phyloP scores from a whole-genome alignment of 2,113 vertebrate genomes.

The Piaya cayana region DNA sequence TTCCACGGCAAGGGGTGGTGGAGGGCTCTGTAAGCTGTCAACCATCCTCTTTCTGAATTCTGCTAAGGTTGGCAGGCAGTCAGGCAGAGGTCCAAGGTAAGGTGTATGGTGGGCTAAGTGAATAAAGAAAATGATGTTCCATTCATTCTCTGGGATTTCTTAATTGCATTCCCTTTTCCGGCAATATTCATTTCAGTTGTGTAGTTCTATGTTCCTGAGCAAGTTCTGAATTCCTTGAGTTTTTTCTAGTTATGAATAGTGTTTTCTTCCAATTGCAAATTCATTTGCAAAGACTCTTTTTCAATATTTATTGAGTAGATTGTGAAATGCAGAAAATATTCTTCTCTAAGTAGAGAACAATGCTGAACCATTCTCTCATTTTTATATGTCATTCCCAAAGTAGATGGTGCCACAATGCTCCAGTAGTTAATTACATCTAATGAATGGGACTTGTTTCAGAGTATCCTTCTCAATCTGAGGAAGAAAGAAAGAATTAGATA shows the following conservation, averaged over 20 bases:
- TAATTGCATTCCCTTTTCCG: not conserved
- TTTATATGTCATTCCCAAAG: not conserved
- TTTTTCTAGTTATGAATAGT: not conserved
- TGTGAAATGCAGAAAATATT: not conserved
- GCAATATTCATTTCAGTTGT: not conserved
- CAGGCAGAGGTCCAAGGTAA: constrained; percentile 11
- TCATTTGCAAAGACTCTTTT: not conserved
- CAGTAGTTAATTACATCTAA: not conserved
- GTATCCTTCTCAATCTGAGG: not conserved
- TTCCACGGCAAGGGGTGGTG: not conserved
- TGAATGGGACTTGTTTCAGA: not conserved
- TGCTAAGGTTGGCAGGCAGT: not conserved
- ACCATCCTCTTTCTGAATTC: not conserved
- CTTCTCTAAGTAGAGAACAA: not conserved
- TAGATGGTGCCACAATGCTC: not conserved
- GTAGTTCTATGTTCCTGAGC: not conserved
- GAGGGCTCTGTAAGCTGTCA: not conserved
- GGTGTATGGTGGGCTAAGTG: not conserved
- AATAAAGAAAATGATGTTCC: not conserved
- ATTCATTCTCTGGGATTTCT: not conserved
- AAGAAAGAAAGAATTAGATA: not conserved
- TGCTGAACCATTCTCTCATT: not conserved
- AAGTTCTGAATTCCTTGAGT: not conserved
- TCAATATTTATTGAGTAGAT: not conserved
- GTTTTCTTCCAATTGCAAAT: not conserved